Evolutionary conservation across 2,797 vertebrate genomes (phyloP).

Genomic region (Jordanella pulchra): DNA sequence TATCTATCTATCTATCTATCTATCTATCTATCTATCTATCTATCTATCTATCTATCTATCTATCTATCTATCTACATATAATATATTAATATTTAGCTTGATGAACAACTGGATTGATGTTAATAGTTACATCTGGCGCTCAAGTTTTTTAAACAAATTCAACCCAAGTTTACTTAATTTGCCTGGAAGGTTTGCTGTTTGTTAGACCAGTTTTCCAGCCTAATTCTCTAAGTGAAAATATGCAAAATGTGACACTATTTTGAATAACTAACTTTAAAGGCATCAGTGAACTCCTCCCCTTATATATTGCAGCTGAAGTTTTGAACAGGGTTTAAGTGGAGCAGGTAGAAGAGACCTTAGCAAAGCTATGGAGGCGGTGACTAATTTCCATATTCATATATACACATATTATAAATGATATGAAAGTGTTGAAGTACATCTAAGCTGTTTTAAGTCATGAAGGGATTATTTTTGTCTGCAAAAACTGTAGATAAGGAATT

Average conservation of each 20-base stretch:
- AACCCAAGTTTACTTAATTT: neutral
- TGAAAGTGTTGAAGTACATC: slow-evolving; percentile 28
- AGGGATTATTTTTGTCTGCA: slow-evolving; percentile 11
- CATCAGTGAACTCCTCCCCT: neutral
- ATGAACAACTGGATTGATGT: neutral
- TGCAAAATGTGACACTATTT: neutral
- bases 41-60: no score
- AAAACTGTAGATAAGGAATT: slow-evolving; percentile 16
- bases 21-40: no score
- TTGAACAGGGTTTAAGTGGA: slow-evolving; percentile 2
- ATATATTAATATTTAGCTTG: neutral
- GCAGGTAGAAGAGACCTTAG: slow-evolving; percentile 4
- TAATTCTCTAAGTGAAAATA: neutral
- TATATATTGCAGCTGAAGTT: neutral
- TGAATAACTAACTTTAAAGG: neutral
- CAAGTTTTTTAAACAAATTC: neutral
- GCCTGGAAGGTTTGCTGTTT: neutral
- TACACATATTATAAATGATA: slow-evolving; percentile 21
- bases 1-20: no score
- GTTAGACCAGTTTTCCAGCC: neutral
- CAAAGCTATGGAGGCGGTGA: slow-evolving; percentile 15
- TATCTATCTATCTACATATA: no score
- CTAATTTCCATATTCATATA: slow-evolving; percentile 24
- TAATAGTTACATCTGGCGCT: neutral
- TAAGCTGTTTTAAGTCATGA: slow-evolving; percentile 28